phyloP scores from a whole-genome alignment of 2,888 invertebrate genomes.

The Dascillus cervinus region DNA sequence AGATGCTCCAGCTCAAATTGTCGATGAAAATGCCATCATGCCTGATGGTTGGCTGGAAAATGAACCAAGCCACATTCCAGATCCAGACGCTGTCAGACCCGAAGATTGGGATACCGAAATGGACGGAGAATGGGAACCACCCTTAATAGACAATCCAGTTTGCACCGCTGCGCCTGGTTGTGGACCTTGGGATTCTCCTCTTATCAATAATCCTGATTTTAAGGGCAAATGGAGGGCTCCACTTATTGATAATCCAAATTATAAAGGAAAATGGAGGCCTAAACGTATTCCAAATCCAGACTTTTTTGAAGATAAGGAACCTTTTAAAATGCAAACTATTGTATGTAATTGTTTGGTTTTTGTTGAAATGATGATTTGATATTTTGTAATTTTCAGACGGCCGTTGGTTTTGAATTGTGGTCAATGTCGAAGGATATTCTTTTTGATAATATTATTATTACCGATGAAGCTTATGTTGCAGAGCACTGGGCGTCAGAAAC shows the following conservation, averaged over 20 bases:
- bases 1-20: conserved; percentile 81
- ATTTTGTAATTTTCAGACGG: conserved; percentile 61
- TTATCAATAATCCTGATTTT: conserved; percentile 81
- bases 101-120: conserved; percentile 97
- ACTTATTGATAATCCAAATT: conserved; percentile 85
- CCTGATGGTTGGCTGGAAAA: conserved; percentile 92
- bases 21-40: conserved; percentile 74
- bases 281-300: conserved; percentile 84
- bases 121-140: conserved; percentile 98
- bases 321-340: conserved; percentile 85
- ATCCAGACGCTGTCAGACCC: conserved; percentile 81
- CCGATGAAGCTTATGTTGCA: conserved; percentile 72
- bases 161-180: conserved; percentile 68
- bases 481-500: conserved; percentile 75
- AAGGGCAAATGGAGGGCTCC: conserved; percentile 92
- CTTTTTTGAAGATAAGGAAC: conserved; percentile 83
- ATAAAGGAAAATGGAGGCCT: conserved; percentile 92
- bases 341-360: conserved; percentile 52
- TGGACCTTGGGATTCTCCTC: conserved; percentile 81
- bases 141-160: conserved; percentile 81
- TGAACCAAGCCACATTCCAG: conserved; percentile 79
- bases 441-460: conserved; percentile 92
- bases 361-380: background rate
- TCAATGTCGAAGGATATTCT: conserved; percentile 92
- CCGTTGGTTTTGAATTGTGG: conserved; percentile 96